Conservation (phyloP, 2,797 vertebrate species). For the Sebastes miniatus region DNA sequence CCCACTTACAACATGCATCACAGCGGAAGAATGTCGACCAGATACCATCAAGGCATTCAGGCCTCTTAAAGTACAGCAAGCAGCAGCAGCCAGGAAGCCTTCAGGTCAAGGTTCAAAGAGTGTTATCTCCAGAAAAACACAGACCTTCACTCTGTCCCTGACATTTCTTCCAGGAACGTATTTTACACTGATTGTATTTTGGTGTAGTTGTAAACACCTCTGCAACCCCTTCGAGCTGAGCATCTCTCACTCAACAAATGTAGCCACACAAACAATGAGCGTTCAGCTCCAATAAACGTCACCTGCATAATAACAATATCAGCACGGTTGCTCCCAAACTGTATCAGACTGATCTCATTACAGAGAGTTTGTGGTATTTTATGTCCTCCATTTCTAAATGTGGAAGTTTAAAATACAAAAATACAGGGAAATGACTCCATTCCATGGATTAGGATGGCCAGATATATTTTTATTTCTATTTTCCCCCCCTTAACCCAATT, state of each 20-base stretch:
- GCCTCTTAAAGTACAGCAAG: slow-evolving; percentile 26
- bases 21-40: slow-evolving; percentile 35
- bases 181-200: slow-evolving; percentile 29
- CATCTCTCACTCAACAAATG: slow-evolving; percentile 3
- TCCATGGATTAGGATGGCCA: not conserved
- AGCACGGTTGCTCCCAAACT: slow-evolving; percentile 9
- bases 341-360: not conserved
- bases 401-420: slow-evolving; percentile 18
- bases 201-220: slow-evolving; percentile 28
- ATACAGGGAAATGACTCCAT: not conserved
- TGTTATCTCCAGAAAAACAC: slow-evolving; percentile 48
- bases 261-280: slow-evolving; percentile 18
- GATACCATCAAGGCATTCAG: slow-evolving; percentile 42
- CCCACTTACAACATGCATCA: slow-evolving; percentile 5
- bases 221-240: not conserved
- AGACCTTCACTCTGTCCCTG: slow-evolving; percentile 38
- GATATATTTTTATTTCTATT: not conserved
- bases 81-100: slow-evolving; percentile 22
- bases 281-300: slow-evolving; percentile 39
- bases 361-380: not conserved
- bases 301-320: slow-evolving; percentile 30
- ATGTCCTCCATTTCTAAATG: slow-evolving; percentile 3
- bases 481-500: slow-evolving; percentile 27
- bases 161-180: slow-evolving; percentile 57
- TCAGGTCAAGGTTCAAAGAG: slow-evolving; percentile 56